Evolutionary conservation across 2,888 invertebrate genomes (phyloP).

Genomic region (Oxyteleia sp.): DNA sequence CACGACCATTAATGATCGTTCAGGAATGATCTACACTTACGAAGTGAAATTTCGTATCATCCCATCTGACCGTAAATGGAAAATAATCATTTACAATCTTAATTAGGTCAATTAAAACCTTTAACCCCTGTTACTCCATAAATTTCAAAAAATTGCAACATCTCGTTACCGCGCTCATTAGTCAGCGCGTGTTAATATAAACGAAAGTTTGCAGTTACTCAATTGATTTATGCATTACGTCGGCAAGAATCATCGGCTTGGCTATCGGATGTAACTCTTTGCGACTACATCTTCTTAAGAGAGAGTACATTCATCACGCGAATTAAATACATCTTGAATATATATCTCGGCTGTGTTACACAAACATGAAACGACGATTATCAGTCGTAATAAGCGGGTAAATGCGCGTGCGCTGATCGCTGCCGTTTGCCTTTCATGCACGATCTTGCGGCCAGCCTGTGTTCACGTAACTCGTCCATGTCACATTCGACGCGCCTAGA

Average conservation of each 20-base stretch:
- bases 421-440: conserved; percentile 51
- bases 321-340: too few species aligned
- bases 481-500: conserved; percentile 53
- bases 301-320: too few species aligned
- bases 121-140: conserved; percentile 27
- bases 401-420: too few species aligned
- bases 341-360: too few species aligned
- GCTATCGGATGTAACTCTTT: conserved; percentile 48
- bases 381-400: too few species aligned
- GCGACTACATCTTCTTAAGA: too few species aligned
- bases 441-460: conserved; percentile 34
- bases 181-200: conserved; percentile 36
- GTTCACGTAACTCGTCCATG: conserved; percentile 40
- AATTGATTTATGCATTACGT: conserved; percentile 49
- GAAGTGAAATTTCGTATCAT: background rate
- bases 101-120: conserved; percentile 49
- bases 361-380: too few species aligned
- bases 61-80: conserved; percentile 3
- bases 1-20: background rate
- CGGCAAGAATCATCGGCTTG: conserved; percentile 19
- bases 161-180: conserved; percentile 41
- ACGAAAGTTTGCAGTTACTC: conserved; percentile 49
- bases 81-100: conserved; percentile 8
- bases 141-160: conserved; percentile 44
- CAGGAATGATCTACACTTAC: background rate